phyloP scores from a whole-genome alignment of 2,113 vertebrate genomes.

The Crypturellus undulatus region DNA sequence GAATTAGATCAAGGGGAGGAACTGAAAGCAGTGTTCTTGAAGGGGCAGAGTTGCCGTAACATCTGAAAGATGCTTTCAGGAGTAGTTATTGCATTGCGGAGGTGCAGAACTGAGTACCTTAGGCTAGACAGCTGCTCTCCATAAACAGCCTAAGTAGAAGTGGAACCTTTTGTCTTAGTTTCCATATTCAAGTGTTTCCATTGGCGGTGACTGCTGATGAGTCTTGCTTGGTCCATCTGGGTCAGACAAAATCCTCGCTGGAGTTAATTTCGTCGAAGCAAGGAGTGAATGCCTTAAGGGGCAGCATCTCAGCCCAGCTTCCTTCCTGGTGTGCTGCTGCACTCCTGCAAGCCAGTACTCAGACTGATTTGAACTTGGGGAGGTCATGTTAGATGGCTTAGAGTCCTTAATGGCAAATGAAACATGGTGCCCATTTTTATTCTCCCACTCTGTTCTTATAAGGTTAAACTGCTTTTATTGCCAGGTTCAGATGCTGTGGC shows the following conservation, averaged over 20 bases:
- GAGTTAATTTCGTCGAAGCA: not conserved
- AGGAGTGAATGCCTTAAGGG: not conserved
- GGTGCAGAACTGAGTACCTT: not conserved
- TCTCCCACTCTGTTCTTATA: not conserved
- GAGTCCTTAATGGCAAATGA: not conserved
- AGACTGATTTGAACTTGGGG: not conserved
- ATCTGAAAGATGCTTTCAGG: not conserved
- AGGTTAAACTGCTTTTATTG: not conserved
- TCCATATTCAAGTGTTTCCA: not conserved
- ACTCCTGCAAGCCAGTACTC: not conserved
- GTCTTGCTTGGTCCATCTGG: not conserved
- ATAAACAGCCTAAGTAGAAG: not conserved
- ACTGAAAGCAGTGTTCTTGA: not conserved
- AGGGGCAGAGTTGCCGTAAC: not conserved
- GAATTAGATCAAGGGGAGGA: slow-evolving; percentile 21
- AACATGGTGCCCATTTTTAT: not conserved
- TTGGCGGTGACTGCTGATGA: not conserved
- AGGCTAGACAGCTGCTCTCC: not conserved
- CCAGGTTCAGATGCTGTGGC: not conserved
- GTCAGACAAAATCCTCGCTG: not conserved
- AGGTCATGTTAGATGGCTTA: not conserved
- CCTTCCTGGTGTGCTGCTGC: not conserved
- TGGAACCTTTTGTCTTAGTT: not conserved
- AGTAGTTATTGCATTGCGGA: not conserved
- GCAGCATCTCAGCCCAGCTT: not conserved